phyloP scores from a whole-genome alignment of 2,797 vertebrate genomes.

The Trichosurus vulpecula region DNA sequence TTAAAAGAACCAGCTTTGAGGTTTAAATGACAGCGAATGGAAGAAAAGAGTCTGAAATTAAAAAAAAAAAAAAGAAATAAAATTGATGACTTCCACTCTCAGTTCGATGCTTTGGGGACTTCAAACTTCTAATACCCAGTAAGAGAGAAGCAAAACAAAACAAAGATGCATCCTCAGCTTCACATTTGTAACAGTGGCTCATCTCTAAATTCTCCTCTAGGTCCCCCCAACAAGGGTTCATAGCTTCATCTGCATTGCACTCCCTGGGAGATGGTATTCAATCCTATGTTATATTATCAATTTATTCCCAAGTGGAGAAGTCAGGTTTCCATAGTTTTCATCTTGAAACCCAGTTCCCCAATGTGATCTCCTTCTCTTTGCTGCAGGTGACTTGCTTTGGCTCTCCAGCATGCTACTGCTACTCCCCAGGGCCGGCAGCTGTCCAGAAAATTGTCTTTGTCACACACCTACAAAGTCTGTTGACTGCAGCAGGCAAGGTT shows the following conservation, averaged over 20 bases:
- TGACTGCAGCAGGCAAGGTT: conserved; percentile 91
- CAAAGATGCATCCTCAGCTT: not conserved
- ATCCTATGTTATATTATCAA: not conserved
- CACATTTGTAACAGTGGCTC: not conserved
- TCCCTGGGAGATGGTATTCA: not conserved
- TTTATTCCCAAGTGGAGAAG: not conserved
- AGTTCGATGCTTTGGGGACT: not conserved
- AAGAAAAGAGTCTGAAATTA: not conserved
- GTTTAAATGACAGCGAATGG: not conserved
- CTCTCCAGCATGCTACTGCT: conserved; percentile 81
- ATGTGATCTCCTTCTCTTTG: conserved; percentile 46
- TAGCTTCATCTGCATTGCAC: not conserved
- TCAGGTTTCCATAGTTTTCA: not conserved
- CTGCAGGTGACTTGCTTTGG: conserved; percentile 86
- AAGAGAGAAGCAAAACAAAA: not conserved
- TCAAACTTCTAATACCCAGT: not conserved
- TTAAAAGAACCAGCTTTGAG: not conserved
- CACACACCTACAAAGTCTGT: conserved; percentile 88
- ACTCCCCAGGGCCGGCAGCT: conserved; percentile 79
- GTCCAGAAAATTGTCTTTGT: conserved; percentile 93
- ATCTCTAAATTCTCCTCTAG: not conserved
- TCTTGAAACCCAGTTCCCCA: not conserved
- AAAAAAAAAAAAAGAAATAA: not conserved
- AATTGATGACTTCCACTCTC: not conserved
- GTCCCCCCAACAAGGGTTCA: not conserved